Evolutionary conservation across 2,888 invertebrate genomes (phyloP).

Genomic region (Gryllus longicercus): DNA sequence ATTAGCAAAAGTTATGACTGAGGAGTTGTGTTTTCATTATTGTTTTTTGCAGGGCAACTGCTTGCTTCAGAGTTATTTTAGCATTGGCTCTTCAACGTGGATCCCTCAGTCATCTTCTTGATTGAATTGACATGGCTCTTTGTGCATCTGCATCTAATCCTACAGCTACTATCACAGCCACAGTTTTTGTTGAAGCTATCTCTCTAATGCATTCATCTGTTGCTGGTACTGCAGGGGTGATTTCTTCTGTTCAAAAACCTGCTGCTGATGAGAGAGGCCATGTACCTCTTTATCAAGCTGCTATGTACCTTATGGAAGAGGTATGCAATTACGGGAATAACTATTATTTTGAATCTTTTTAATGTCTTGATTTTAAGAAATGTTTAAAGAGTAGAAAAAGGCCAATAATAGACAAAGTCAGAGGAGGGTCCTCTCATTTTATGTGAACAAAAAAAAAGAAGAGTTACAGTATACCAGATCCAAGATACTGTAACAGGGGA

Average conservation of each 20-base stretch:
- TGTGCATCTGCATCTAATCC: constrained; percentile 36
- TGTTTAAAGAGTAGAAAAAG: no score
- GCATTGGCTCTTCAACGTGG: constrained; percentile 59
- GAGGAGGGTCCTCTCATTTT: no score
- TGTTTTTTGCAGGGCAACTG: constrained; percentile 43
- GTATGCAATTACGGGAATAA: constrained; percentile 34
- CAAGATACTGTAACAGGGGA: no score
- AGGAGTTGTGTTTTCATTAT: neutral
- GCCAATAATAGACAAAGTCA: no score
- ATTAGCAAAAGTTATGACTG: no score
- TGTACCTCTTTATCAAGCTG: constrained; percentile 52
- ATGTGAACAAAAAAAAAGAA: no score
- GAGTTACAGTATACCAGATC: no score
- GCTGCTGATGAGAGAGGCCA: constrained; percentile 24
- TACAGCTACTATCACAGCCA: constrained; percentile 31
- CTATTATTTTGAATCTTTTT: neutral
- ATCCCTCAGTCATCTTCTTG: constrained; percentile 56
- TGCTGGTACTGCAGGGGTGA: constrained; percentile 27
- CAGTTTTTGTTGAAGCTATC: constrained; percentile 34
- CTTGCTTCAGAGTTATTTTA: constrained; percentile 54
- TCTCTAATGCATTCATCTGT: constrained; percentile 35
- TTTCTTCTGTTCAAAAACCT: neutral
- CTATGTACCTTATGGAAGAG: constrained; percentile 55
- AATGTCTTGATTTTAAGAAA: constrained; percentile 27
- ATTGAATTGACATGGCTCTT: constrained; percentile 62